These are phyloP conservation scores for Neoaliturus tenellus DNA, from an alignment of 2,888 invertebrate species.

Conservation along the genomic window DNA sequence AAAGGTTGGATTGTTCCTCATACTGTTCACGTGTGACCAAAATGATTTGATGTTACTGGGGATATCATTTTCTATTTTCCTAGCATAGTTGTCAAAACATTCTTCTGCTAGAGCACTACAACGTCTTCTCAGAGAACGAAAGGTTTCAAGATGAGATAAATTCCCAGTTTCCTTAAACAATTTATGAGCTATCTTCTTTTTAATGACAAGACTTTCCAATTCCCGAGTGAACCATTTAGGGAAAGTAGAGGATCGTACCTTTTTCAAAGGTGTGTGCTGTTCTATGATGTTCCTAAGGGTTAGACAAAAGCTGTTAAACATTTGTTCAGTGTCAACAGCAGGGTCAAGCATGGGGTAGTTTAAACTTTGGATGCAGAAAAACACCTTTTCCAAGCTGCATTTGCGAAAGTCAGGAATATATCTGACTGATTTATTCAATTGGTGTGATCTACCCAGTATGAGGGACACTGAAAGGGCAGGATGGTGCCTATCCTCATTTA, in stretches of 20 bases:
- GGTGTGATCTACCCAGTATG: neutral
- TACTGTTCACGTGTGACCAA: conserved; percentile 7
- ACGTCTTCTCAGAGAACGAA: neutral
- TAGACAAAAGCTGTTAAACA: neutral
- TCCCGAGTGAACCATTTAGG: conserved; percentile 6
- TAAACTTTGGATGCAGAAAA: neutral
- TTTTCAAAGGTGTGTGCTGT: conserved; percentile 12
- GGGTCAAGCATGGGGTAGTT: neutral
- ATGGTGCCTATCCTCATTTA: conserved; percentile 9
- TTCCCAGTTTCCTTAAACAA: neutral
- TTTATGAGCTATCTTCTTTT: conserved; percentile 14
- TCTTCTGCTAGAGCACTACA: neutral
- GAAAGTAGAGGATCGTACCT: neutral
- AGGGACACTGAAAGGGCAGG: neutral
- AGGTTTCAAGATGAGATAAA: neutral
- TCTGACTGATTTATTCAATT: neutral
- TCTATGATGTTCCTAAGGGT: neutral
- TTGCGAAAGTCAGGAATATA: neutral
- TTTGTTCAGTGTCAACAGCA: neutral
- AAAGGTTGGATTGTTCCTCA: neutral
- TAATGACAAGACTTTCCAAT: neutral
- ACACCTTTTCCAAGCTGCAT: neutral
- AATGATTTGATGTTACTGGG: conserved; percentile 17
- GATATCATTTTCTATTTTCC: neutral
- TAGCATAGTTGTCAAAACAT: neutral